phyloP scores from a whole-genome alignment of 2,113 vertebrate genomes.

The Bathybates hornii region DNA sequence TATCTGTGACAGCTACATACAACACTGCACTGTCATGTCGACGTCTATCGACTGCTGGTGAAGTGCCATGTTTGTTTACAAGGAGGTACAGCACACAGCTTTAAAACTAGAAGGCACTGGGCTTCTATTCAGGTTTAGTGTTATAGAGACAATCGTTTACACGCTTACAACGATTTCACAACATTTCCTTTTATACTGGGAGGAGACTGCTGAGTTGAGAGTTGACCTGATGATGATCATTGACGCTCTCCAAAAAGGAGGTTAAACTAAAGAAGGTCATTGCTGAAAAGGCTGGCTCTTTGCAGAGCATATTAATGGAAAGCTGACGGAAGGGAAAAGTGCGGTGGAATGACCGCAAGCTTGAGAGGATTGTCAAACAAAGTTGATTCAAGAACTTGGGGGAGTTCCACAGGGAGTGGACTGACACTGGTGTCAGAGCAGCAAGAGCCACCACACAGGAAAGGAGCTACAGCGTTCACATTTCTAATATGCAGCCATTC shows the following conservation, averaged over 20 bases:
- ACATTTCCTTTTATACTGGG: neutral
- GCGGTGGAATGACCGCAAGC: neutral
- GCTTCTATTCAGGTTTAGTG: neutral
- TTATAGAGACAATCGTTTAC: neutral
- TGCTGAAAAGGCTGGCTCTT: neutral
- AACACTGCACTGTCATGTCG: neutral
- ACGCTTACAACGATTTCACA: neutral
- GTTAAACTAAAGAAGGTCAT: neutral
- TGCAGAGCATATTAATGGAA: neutral
- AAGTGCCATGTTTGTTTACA: neutral
- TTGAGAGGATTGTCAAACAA: neutral
- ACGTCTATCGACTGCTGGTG: neutral
- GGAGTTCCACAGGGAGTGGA: neutral
- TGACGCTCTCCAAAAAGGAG: neutral
- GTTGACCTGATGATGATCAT: neutral
- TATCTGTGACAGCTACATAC: conserved; percentile 28
- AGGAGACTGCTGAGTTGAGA: neutral
- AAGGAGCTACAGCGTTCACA: neutral
- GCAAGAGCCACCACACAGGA: neutral
- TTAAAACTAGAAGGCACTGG: neutral
- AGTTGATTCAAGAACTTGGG: neutral
- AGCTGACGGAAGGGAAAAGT: neutral
- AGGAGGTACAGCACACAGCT: neutral
- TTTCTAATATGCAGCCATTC: neutral
- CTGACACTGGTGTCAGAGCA: neutral